These are phyloP conservation scores for Pemphredon lugubris DNA, from an alignment of 2,888 invertebrate genomes.

Conservation along the genomic window DNA sequence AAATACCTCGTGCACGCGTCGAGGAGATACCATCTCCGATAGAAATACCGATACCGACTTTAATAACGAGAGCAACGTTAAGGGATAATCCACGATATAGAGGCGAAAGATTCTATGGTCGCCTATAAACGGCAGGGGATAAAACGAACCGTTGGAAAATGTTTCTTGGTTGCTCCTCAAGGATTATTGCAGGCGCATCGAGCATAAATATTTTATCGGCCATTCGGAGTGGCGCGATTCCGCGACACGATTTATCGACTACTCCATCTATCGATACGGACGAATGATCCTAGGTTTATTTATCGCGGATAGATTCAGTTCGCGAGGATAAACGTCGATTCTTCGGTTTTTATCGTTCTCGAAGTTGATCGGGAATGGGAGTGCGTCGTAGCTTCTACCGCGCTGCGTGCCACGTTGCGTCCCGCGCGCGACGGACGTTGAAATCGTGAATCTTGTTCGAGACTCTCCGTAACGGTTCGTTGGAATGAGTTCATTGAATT, in stretches of 20 bases:
- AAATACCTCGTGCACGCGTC: too few species aligned
- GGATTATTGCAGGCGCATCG: slow-evolving; percentile 19
- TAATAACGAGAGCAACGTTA: too few species aligned
- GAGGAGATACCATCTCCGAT: too few species aligned
- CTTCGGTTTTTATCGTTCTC: slow-evolving; percentile 22
- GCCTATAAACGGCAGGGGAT: too few species aligned
- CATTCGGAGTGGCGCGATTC: slow-evolving; percentile 9
- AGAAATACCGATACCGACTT: too few species aligned
- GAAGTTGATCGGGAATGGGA: slow-evolving; percentile 4
- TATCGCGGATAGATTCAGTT: slow-evolving; percentile 14
- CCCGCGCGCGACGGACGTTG: background rate
- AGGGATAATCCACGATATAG: too few species aligned
- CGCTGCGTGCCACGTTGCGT: background rate
- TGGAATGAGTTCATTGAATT: background rate
- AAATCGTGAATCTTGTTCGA: slow-evolving; percentile 4
- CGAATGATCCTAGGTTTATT: slow-evolving; percentile 24
- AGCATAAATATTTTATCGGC: slow-evolving; percentile 37
- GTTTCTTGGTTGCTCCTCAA: slow-evolving; percentile 1
- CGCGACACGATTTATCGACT: slow-evolving; percentile 26
- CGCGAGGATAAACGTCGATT: slow-evolving; percentile 17
- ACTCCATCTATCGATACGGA: slow-evolving; percentile 3
- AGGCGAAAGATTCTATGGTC: too few species aligned
- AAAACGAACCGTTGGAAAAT: background rate
- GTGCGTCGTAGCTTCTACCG: background rate
- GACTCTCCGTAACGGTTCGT: slow-evolving; percentile 4